Evolutionary conservation across 2,797 vertebrate species (phyloP).

Genomic region (Pempheris klunzingeri): DNA sequence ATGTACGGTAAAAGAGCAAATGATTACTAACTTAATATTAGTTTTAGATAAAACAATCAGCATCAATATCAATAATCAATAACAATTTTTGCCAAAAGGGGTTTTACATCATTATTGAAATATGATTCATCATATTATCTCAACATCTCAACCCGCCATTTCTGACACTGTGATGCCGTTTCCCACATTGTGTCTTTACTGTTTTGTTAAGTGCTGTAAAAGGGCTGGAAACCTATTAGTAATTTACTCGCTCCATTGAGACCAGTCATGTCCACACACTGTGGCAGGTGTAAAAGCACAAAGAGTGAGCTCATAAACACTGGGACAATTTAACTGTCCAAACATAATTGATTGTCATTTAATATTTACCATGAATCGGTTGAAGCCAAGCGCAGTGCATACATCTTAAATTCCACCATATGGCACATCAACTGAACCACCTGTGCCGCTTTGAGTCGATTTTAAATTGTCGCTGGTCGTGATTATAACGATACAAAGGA

Average conservation of each 20-base stretch:
- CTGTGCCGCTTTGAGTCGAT: conserved; percentile 44
- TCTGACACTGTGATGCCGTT: not conserved
- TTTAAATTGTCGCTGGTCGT: conserved; percentile 21
- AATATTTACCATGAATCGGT: conserved; percentile 39
- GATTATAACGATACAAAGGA: conserved; percentile 38
- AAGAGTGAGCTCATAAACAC: conserved; percentile 38
- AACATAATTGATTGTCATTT: conserved; percentile 51
- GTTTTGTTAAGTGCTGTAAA: conserved; percentile 15
- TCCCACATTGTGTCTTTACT: not conserved
- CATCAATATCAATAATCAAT: not conserved
- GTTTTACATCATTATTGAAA: conserved; percentile 2
- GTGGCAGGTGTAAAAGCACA: conserved; percentile 58
- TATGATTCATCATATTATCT: not conserved
- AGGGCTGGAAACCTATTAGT: conserved; percentile 14
- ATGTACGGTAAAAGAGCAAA: no score
- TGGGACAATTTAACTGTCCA: conserved; percentile 44
- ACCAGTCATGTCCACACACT: conserved; percentile 36
- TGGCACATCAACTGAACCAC: conserved; percentile 43
- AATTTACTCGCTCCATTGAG: conserved; percentile 26
- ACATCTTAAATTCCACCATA: conserved; percentile 51
- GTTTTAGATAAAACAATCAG: conserved; percentile 1
- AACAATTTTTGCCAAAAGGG: not conserved
- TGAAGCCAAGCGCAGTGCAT: conserved; percentile 36
- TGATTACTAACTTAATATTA: no score
- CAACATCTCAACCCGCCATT: not conserved